Evolutionary conservation across 2,113 vertebrate species (phyloP), one percentile per base, ranked within the genome.

Genomic region (Sphyrna mokarran): DNA sequence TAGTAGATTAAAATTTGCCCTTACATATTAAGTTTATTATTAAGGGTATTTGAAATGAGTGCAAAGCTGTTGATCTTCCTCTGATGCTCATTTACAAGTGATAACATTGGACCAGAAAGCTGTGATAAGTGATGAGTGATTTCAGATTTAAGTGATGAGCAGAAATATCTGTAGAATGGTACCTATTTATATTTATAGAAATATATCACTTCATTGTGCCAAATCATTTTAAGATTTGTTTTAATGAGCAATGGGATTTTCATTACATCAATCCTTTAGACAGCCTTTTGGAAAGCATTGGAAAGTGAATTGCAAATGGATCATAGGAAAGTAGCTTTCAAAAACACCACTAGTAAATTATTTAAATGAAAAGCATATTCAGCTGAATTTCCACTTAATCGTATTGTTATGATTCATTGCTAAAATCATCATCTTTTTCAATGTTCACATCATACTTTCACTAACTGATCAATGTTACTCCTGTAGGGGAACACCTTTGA

Each of bases 181-280:
- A 37, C 33, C 61, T 23, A 37, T 37, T 37, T n/a, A 93, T 93
- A 93, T 93, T 66, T 66, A 93, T 66, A 18, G 14, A 37, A 93
- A 66, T 37, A n/a, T 70, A 72, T 72, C 40, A 70, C 69, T 95
- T 70, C 61, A 11, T 68, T 76, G 23, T 72, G 22, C 48, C 69
- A 29, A 72, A 70, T 37, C 4, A 72, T 72, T 95, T 69, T 72
- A 26, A 72, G 29, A 72, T 70, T 43, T 72, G 20, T 43, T 54
- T 54, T 72, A 48, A 26, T 72, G 43, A 95, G 37, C n/a, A 48
- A 29, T 72, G 40, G 68, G 40, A 23, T 37, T 95, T 72, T 72
- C 11, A 54, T 95, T 72, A 95, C 29, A 72, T 95, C 68, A 95
- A 70, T 70, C 68, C 23, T 29, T 95, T 70, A 66, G 89, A 66